Conservation (phyloP, 2,113 vertebrate genomes). For the Pycnonotus jocosus region DNA sequence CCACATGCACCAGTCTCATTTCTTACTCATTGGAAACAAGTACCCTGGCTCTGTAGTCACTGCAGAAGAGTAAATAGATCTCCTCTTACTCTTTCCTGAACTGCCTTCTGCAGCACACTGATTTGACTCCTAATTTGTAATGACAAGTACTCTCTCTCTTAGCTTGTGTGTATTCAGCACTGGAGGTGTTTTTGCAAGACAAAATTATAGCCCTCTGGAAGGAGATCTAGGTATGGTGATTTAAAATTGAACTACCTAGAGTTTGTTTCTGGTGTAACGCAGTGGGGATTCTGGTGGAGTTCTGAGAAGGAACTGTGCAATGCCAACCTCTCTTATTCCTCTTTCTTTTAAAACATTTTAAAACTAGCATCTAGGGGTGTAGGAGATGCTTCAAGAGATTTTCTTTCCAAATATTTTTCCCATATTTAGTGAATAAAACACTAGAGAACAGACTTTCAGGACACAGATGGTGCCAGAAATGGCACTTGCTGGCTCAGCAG, state of each 20-base stretch:
- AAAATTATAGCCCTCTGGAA: neutral
- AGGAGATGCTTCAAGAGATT: neutral
- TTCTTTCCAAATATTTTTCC: constrained; percentile 8
- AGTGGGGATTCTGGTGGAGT: neutral
- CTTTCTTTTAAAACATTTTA: neutral
- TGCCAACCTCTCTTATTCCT: neutral
- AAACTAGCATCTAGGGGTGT: neutral
- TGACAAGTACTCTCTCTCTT: neutral
- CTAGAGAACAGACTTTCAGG: constrained; percentile 29
- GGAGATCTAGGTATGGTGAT: neutral
- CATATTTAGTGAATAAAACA: neutral
- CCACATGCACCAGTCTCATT: neutral
- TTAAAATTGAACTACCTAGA: neutral
- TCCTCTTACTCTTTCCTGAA: neutral
- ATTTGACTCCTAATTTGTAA: neutral
- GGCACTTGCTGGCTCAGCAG: constrained; percentile 49
- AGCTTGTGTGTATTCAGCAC: neutral
- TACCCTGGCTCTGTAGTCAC: neutral
- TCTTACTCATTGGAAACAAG: neutral
- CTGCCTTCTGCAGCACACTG: neutral
- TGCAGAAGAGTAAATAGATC: neutral
- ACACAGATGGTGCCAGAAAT: constrained; percentile 49
- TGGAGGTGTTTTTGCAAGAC: neutral
- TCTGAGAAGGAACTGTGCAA: neutral
- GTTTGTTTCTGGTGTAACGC: neutral